Conservation (phyloP, 30 jellyfish, hydroid and myxozoan species). For the Hydractinia symbiolongicarpus region DNA sequence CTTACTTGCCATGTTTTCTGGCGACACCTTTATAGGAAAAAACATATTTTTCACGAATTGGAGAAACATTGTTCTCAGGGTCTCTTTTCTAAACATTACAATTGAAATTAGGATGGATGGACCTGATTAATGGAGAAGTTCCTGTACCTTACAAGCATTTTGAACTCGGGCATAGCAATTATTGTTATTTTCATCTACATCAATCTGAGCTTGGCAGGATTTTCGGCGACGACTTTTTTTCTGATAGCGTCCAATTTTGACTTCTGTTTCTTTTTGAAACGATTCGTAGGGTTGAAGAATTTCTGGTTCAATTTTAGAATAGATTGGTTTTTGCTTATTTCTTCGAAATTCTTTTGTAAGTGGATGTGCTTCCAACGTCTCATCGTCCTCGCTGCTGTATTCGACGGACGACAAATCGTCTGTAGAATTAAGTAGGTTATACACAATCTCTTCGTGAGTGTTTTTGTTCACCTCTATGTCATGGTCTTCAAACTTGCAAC, state of each 20-base stretch:
- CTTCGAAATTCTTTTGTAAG: slow-evolving; percentile 1
- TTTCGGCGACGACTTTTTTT: not conserved
- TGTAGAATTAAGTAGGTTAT: slow-evolving; percentile 41
- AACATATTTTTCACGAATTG: not conserved
- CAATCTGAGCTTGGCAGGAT: not conserved
- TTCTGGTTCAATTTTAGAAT: slow-evolving; percentile 14
- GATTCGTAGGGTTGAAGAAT: not conserved
- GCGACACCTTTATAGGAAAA: not conserved
- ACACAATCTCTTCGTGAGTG: slow-evolving; percentile 55
- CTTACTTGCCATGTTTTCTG: not conserved
- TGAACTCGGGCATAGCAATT: too few species aligned
- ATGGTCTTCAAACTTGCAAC: slow-evolving; percentile 82
- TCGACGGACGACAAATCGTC: slow-evolving; percentile 20
- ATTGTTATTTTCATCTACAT: not conserved
- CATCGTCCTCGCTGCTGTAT: slow-evolving; percentile 26
- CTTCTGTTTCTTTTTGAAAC: not conserved
- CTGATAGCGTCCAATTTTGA: not conserved
- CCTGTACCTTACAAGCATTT: not conserved
- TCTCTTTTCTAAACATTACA: not conserved
- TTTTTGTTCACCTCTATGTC: slow-evolving; percentile 44
- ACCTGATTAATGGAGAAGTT: not conserved
- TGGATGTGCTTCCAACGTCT: slow-evolving; percentile 27
- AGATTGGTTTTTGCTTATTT: not conserved
- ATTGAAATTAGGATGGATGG: not conserved
- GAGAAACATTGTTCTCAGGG: not conserved